A percentile compares a stretch with the other conserved stretches of the same genome.
Conservation (phyloP, 2,797 vertebrate species). For the Spinibarbus caldwelli region DNA sequence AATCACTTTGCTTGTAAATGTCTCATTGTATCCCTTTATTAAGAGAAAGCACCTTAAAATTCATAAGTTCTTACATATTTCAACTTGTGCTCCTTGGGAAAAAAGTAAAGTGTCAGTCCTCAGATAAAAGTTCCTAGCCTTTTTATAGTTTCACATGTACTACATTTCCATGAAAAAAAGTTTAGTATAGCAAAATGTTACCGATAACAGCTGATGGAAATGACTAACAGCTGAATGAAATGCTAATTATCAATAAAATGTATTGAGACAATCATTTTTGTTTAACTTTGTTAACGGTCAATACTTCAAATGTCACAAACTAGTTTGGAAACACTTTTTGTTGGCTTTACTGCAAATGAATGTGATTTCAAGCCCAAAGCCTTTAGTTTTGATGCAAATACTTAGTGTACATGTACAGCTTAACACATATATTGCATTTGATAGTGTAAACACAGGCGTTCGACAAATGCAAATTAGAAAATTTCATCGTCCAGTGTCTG, state of each 20-base stretch:
- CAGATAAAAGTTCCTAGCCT: background rate
- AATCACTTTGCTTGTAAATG: background rate
- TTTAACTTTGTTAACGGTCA: background rate
- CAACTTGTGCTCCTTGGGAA: no score
- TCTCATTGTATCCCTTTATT: background rate
- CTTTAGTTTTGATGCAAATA: background rate
- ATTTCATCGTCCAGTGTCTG: background rate
- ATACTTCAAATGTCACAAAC: background rate
- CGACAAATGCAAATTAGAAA: background rate
- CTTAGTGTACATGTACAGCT: no score
- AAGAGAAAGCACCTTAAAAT: background rate
- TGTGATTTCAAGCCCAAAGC: background rate
- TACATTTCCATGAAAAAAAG: no score
- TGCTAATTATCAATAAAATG: background rate
- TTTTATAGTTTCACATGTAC: no score
- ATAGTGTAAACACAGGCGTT: no score
- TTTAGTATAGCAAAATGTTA: no score
- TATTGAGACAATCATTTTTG: background rate
- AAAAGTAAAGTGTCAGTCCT: background rate
- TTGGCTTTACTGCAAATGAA: background rate
- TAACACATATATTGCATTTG: no score
- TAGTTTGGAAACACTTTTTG: background rate
- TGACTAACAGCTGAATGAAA: background rate
- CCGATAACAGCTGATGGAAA: background rate
- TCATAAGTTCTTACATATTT: background rate